These are phyloP conservation scores for Athene cunicularia DNA, from an alignment of 2,113 vertebrate species.

Conservation along the genomic window DNA sequence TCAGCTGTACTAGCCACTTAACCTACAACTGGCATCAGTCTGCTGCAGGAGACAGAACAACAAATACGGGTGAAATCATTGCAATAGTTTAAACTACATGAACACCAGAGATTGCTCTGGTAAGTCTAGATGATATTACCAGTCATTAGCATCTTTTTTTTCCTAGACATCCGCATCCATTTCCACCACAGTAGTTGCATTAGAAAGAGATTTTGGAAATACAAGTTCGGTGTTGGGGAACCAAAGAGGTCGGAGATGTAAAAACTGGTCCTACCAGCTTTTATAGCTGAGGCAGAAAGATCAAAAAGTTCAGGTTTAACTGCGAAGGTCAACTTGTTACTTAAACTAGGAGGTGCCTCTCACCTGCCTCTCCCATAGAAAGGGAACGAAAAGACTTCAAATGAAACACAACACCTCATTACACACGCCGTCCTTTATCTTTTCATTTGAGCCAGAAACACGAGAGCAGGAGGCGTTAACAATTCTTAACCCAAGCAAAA, in stretches of 20 bases:
- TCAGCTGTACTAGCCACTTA: background rate
- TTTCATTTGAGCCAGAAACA: background rate
- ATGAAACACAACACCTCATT: background rate
- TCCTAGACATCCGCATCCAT: background rate
- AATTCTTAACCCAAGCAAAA: background rate
- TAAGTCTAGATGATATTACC: background rate
- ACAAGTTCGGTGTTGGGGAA: background rate
- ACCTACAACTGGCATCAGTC: background rate
- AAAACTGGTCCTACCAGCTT: background rate
- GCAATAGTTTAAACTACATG: background rate
- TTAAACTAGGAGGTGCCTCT: background rate
- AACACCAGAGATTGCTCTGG: background rate
- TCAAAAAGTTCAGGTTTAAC: background rate
- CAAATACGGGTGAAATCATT: background rate
- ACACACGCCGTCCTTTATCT: background rate
- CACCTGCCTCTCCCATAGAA: background rate
- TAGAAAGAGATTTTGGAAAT: background rate
- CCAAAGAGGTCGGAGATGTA: background rate
- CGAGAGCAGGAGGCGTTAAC: background rate
- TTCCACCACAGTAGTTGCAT: background rate
- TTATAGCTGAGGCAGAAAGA: background rate
- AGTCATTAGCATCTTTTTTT: background rate
- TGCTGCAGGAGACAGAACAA: background rate
- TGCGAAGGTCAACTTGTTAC: background rate
- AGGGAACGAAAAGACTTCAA: background rate